These are phyloP conservation scores for Drosophila nr. medialis DNA, from an alignment of 2,888 invertebrate species.

Conservation along the genomic window DNA sequence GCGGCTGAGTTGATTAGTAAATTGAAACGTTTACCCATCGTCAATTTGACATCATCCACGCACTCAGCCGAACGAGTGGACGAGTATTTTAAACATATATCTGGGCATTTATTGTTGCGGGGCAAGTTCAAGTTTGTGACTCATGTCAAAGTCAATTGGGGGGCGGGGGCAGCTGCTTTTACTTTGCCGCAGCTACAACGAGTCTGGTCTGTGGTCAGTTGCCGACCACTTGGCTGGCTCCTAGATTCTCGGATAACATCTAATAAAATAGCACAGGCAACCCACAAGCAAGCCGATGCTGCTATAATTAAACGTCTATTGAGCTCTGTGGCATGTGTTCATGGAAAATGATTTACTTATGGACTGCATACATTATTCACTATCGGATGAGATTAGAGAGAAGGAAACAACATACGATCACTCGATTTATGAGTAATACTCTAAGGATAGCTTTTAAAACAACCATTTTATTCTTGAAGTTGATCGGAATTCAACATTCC, in stretches of 20 bases:
- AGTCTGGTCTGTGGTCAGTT: constrained; percentile 57
- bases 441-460: not conserved
- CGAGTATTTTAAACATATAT: constrained; percentile 35
- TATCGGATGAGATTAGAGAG: not conserved
- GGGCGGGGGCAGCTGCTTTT: constrained; percentile 26
- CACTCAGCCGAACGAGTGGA: constrained; percentile 3
- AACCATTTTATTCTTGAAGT: not conserved
- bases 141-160: constrained; percentile 54
- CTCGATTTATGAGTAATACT: not conserved
- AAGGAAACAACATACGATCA: not conserved
- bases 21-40: constrained; percentile 46
- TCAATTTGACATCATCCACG: constrained; percentile 57
- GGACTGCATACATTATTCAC: constrained; percentile 2
- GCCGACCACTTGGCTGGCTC: constrained; percentile 55
- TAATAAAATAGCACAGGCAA: constrained; percentile 59
- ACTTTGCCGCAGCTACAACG: constrained; percentile 19
- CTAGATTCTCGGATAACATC: constrained; percentile 64
- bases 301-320: constrained; percentile 71
- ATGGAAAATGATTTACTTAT: constrained; percentile 55
- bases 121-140: constrained; percentile 78
- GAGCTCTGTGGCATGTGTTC: constrained; percentile 52
- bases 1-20: constrained; percentile 54
- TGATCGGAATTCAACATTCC: no score
- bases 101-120: constrained; percentile 33
- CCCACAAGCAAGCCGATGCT: constrained; percentile 17